Conservation (phyloP, 2,797 vertebrate genomes). For the Otus scops region DNA sequence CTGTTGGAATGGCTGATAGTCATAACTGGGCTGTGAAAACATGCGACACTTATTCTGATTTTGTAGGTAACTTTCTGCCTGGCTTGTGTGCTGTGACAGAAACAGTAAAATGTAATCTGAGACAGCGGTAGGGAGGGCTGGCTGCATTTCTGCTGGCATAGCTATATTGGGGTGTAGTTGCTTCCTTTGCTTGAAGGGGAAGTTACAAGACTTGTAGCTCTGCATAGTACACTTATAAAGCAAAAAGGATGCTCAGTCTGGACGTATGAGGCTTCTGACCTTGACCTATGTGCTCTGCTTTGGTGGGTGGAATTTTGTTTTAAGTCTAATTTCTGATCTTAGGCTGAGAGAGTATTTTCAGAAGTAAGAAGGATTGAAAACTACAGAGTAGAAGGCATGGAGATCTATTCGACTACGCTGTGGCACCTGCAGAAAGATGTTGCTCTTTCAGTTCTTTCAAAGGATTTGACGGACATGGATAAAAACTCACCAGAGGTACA, state of each 20-base stretch:
- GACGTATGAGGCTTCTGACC: background rate
- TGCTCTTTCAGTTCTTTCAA: constrained; percentile 92
- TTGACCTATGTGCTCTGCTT: background rate
- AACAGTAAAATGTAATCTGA: background rate
- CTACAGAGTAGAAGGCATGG: constrained; percentile 95
- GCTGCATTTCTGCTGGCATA: background rate
- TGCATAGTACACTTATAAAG: background rate
- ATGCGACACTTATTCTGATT: background rate
- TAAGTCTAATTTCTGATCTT: background rate
- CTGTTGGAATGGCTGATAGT: background rate
- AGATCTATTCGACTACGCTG: constrained; percentile 95
- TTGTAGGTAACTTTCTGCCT: background rate
- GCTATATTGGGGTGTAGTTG: accelerated
- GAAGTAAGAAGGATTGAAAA: constrained; percentile 95
- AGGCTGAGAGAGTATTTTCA: constrained; percentile 95
- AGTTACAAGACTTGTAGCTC: background rate
- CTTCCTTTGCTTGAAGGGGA: background rate
- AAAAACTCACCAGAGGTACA: constrained; percentile 95
- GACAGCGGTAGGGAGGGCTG: background rate
- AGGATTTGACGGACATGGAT: constrained; percentile 98
- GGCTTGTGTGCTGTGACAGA: accelerated
- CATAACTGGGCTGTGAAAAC: background rate
- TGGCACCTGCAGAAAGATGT: constrained; percentile 99
- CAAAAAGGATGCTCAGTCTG: background rate
- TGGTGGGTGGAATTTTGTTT: background rate